phyloP scores from a whole-genome alignment of 2,113 vertebrate genomes.

The Pterocles orientalis region DNA sequence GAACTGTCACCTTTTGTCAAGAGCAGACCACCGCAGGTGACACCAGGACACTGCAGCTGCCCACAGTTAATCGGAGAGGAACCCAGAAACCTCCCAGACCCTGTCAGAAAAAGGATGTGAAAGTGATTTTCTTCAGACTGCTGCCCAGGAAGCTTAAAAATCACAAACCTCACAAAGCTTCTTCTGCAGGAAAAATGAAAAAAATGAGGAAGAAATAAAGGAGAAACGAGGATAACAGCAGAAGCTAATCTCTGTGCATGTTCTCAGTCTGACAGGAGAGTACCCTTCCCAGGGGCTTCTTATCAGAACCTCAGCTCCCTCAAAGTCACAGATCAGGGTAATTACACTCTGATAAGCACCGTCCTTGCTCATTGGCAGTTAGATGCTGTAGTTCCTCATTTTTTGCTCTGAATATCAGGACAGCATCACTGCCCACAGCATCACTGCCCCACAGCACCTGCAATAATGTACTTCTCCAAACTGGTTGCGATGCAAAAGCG shows the following conservation, averaged over 20 bases:
- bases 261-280: not conserved
- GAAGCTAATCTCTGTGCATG: not conserved
- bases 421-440: not conserved
- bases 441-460: not conserved
- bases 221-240: not conserved
- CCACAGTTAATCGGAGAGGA: accelerated
- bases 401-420: not conserved
- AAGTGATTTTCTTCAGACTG: not conserved
- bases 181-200: not conserved
- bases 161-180: not conserved
- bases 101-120: not conserved
- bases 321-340: conserved; percentile 57
- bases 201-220: not conserved
- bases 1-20: not conserved
- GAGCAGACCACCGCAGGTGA: not conserved
- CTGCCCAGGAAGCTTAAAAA: not conserved
- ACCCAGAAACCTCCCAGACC: not conserved
- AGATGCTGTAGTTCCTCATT: not conserved
- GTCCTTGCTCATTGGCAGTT: conserved; percentile 25
- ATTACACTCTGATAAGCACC: conserved; percentile 45
- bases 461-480: not conserved
- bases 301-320: conserved; percentile 34
- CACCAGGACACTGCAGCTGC: not conserved
- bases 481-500: not conserved
- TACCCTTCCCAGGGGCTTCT: conserved; percentile 21